Evolutionary conservation across 2,888 invertebrate genomes (phyloP).

Genomic region (Drosophila kuntzei): DNA sequence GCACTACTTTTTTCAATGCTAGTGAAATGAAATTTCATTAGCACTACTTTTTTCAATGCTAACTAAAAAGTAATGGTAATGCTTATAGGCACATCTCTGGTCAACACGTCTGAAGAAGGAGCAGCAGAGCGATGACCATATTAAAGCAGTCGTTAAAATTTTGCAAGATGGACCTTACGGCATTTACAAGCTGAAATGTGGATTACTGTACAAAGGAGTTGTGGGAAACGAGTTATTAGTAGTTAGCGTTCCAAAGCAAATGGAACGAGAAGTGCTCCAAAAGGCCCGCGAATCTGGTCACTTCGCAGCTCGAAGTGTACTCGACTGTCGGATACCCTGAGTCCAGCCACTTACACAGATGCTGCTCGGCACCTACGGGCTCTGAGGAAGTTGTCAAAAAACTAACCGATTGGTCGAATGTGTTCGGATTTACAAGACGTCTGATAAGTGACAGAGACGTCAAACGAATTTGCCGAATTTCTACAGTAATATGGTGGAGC

Average conservation of each 20-base stretch:
- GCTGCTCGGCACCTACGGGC: too few species aligned
- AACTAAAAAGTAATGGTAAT: too few species aligned
- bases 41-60: too few species aligned
- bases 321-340: too few species aligned
- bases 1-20: too few species aligned
- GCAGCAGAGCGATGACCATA: neutral
- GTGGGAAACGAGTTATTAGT: neutral
- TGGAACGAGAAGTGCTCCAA: conserved; percentile 7
- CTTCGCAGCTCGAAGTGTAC: neutral
- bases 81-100: too few species aligned
- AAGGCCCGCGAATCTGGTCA: neutral
- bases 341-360: too few species aligned
- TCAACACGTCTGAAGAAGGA: neutral
- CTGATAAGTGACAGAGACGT: neutral
- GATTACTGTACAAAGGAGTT: neutral
- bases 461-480: neutral
- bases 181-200: neutral
- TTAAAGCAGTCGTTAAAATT: neutral
- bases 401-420: neutral
- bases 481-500: neutral
- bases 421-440: neutral
- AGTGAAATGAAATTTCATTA: too few species aligned
- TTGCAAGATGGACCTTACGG: neutral
- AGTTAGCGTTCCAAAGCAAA: neutral
- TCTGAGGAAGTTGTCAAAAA: too few species aligned